Evolutionary conservation across 2,113 vertebrate species (phyloP).

Genomic region (Calyptomena viridis): DNA sequence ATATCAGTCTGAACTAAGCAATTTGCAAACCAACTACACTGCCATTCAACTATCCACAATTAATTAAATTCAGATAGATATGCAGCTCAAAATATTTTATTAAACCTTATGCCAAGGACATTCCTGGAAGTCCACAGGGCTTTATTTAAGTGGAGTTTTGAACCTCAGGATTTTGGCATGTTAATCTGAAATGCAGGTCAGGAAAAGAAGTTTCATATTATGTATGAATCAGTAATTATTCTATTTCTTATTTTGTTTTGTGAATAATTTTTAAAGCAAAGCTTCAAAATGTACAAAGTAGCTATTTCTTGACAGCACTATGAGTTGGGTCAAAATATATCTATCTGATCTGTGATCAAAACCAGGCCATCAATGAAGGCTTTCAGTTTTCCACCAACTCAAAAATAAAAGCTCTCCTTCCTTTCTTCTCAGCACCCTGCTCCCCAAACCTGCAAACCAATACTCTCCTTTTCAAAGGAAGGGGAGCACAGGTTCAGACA

Average conservation of each 20-base stretch:
- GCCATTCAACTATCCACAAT: constrained; percentile 67
- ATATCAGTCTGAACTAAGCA: constrained; percentile 19
- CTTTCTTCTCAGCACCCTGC: neutral
- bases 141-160: constrained; percentile 69
- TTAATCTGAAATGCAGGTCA: constrained; percentile 67
- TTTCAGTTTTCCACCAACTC: neutral
- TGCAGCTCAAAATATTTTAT: constrained; percentile 62
- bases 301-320: constrained; percentile 1
- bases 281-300: neutral
- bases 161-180: constrained; percentile 71
- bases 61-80: constrained; percentile 73
- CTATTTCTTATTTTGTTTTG: constrained; percentile 52
- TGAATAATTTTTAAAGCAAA: constrained; percentile 21
- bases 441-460: neutral
- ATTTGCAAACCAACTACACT: constrained; percentile 26
- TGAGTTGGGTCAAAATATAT: neutral
- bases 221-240: constrained; percentile 63
- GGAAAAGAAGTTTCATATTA: constrained; percentile 67
- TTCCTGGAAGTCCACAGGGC: constrained; percentile 69
- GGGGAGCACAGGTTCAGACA: neutral
- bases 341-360: neutral
- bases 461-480: neutral
- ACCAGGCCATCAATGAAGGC: neutral
- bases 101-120: constrained; percentile 66
- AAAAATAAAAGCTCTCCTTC: neutral